A percentile compares a stretch with the other conserved stretches of the same genome.
Evolutionary conservation across 2,797 vertebrate species (phyloP).

Genomic region (Platyrinchus mystaceus): DNA sequence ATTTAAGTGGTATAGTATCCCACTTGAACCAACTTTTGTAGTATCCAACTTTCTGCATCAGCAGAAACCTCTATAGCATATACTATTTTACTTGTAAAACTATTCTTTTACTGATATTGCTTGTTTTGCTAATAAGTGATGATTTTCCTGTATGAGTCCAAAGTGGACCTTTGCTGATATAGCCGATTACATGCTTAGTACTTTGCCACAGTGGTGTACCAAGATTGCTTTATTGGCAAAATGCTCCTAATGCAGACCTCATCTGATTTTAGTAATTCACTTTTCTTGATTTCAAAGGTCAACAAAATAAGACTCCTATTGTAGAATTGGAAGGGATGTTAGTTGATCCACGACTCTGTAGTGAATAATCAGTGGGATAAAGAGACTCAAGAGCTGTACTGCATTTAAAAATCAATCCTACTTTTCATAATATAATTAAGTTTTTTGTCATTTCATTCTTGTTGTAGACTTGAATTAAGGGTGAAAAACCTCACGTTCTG

Average conservation of each 20-base stretch:
- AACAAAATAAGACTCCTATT: background rate
- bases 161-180: background rate
- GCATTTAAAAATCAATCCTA: slow-evolving; percentile 47
- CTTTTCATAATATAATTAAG: slow-evolving; percentile 45
- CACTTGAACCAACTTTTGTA: background rate
- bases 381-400: slow-evolving; percentile 5
- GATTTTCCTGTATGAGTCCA: background rate
- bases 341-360: background rate
- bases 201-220: background rate
- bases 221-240: slow-evolving; percentile 15
- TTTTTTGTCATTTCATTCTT: background rate
- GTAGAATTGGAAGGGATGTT: background rate
- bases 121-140: slow-evolving; percentile 2
- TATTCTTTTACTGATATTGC: background rate
- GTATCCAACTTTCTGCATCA: background rate
- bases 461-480: background rate
- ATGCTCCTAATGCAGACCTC: background rate
- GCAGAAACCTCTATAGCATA: background rate
- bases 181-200: background rate
- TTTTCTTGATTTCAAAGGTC: slow-evolving; percentile 22
- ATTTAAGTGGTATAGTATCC: background rate
- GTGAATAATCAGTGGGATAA: slow-evolving; percentile 1
- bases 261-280: slow-evolving; percentile 23
- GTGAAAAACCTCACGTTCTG: slow-evolving; percentile 3
- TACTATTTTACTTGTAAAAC: slow-evolving; percentile 11